Conservation (phyloP, 1,140 invertebrate genomes). For the Bicyclus anynana region DNA sequence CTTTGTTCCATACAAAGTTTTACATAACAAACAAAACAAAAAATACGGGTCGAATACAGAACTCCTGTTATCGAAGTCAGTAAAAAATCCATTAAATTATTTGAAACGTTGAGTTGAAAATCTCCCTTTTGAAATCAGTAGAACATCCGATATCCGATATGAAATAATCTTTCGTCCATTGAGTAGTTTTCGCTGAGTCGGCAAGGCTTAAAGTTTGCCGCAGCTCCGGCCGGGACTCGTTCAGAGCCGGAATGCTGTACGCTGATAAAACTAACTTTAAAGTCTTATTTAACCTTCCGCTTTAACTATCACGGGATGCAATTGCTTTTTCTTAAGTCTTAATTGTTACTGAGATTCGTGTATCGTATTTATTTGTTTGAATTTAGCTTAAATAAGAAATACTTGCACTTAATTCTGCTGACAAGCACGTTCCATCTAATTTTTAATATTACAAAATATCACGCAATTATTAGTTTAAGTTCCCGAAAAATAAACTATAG, state of each 20-base stretch:
- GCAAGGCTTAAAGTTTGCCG: background rate
- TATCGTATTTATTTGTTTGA: background rate
- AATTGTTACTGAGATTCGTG: background rate
- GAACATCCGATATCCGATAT: slow-evolving; percentile 18
- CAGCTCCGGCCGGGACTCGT: background rate
- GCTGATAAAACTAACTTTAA: background rate
- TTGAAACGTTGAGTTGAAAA: too few relatives aligned
- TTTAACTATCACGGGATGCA: background rate
- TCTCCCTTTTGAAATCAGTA: background rate
- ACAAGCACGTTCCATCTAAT: too few relatives aligned
- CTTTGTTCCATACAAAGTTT: too few relatives aligned
- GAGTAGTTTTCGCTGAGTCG: slow-evolving; percentile 14
- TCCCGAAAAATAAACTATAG: too few relatives aligned
- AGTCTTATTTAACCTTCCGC: background rate
- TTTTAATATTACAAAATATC: too few relatives aligned
- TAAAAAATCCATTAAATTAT: background rate
- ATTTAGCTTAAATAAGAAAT: too few relatives aligned
- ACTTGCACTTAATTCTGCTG: too few relatives aligned
- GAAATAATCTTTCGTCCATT: slow-evolving; percentile 16
- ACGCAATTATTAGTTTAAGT: too few relatives aligned
- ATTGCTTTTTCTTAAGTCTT: background rate
- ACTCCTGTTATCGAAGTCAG: too few relatives aligned
- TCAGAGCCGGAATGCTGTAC: background rate
- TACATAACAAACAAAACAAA: too few relatives aligned
- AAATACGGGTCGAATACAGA: too few relatives aligned